Evolutionary conservation across 2,113 vertebrate genomes (phyloP), one percentile per base, ranked within the genome.

Genomic region (Centrocercus urophasianus): DNA sequence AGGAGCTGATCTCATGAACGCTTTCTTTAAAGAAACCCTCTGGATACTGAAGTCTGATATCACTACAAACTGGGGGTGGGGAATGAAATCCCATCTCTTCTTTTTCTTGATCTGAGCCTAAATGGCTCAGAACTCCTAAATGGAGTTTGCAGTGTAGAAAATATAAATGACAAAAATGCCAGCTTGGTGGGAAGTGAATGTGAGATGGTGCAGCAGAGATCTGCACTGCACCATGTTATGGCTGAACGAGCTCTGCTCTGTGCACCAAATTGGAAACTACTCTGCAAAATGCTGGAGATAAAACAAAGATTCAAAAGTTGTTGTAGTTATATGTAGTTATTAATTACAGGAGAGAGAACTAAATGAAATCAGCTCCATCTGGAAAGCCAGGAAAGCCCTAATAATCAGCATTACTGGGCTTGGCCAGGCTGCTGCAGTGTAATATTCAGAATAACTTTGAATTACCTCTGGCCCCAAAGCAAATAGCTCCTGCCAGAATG

Each of bases 311-410:
- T 84, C 77, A 21, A 57, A 73, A 94, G 91, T 88, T 91, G 85
- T 93, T 96, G 42, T 43, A 43, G 5, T 43, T 43, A 43, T 43
- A 43, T 43, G 42, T 43, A 94, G 89, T 88, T 91, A 89, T 93
- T 96, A 94, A 94, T 96, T 96, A 74, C 66, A 52, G 76, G 80
- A 71, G 86, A 90, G 74, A 83, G 93, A 89, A 42, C 84, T 27
- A 74, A 83, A 85, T 34, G 17, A 93, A 96, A 93, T 88, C 77
- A 86, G 32, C 82, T 92, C 94, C 95, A 95, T 93, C 82, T 96
- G 94, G 93, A 92, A 94, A 92, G 79, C 67, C 89, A 95, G 93
- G 87, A 93, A 94, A 96, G 84, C 91, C 93, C 93, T 92, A 96
- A 95, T 89, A 89, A 91, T 89, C 94, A 89, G 91, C 57, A 47